Evolutionary conservation across 1,140 invertebrate species (phyloP), one percentile per base, ranked within the genome.

Genomic region (Drosophila novamexicana): DNA sequence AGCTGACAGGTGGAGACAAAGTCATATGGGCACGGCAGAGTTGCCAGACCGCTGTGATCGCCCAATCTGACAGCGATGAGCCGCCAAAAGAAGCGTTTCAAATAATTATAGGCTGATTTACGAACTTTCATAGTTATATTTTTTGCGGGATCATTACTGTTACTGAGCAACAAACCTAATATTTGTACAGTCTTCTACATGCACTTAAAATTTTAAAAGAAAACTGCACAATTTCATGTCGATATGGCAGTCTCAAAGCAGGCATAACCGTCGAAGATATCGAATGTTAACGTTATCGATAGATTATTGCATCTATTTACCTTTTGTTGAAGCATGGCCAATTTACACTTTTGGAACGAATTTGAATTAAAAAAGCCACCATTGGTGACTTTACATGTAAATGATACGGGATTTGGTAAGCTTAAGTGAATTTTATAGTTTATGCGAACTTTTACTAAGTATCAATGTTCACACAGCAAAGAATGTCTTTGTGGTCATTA

Each of bases 311-410:
- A 50, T 44, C 58, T 72, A 42, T 75, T 72, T 47, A 70, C 59
- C 7, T 59, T 75, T 58, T 70, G 37, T 1, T 12, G 18, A 16
- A 70, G 45, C 67, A 84, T 84, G 81, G 66, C 67, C 42, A 73
- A 44, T 62, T 56, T 50, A 18, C 40, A 36, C 71, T 71, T 91
- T 72, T 92, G 85, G 85, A 92, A 92, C 34, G 85, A 92, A 12
- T 90, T 91, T 73, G 77, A 91, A 62, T 82, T 92, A 74, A 92
- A 91, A 54, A 84, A 79, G 22, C 91, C 91, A 6, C 91, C 91
- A 1, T 62, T 91, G 29, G 53, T 92, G 2, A 92, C 91, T 4
- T 14, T 92, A 12, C 69, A 67, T 14, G 72, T 84, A 18, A 45
- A 50, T 8, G 57, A 91, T 5, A 77, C 67, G 0, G 66, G 40